Base-by-base conservation (phyloP, 2,888 invertebrate species). In the Pelosia muscerda region DNA sequence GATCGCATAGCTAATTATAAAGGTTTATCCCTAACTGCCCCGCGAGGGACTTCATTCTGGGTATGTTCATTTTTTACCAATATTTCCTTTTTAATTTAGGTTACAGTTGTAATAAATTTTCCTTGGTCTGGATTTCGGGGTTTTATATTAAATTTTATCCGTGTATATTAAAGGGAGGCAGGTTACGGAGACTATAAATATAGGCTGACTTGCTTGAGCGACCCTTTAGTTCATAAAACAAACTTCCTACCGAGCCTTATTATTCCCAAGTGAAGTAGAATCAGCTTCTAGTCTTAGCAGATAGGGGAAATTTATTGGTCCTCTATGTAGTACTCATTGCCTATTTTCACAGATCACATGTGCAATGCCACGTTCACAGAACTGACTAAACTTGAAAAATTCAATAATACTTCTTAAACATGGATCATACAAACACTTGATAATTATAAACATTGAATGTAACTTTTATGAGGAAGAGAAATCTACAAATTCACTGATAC, bases 1-100 rank as follows among this genome's bases (percentile, higher is more conserved):
- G 81, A 80, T 75, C 71, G 72, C 60, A 70, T 68, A 65, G 63
- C 72, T 82, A 81, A 81, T 81, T 82, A 77, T 69, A 74, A 78
- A 71, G 79, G 75, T 76, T 73, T 80, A 72, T 68, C 63, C 68
- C 66, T 70, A 81, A 81, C 75, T 67, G 65, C 55, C 61, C 68
- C 77, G 28, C 71, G 28, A 73, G 81, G 75, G 81, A 76, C 65
- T 72, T 42, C 25, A 72, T 72, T 66, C 65, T 60, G 69, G 54
- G 63, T 15, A 65, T 63, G 67, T 74, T 75, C 71, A 75, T 79
- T 78, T 77, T 75, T 77, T 75, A 73, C 71, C 67, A 71, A 79
- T 75, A 79, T 73, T 74, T 81, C 67, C 68, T 81, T 74, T 73
- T 73, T 58, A 67, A 73, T 79, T 76, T 73, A 66, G 68, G 64